These are phyloP conservation scores for Myotis vivesi DNA, from an alignment of 2,797 vertebrate species.

Conservation along the genomic window DNA sequence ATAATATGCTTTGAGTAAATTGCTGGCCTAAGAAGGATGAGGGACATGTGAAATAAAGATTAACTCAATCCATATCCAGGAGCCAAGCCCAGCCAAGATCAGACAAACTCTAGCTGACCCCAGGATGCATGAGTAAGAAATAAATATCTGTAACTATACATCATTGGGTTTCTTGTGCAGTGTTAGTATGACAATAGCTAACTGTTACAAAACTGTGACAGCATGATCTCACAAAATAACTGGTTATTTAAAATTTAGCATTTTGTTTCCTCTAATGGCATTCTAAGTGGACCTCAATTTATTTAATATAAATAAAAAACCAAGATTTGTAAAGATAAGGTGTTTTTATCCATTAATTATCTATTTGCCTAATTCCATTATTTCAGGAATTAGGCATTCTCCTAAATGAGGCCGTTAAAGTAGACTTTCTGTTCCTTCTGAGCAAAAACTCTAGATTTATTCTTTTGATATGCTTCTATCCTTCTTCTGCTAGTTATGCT, in stretches of 20 bases:
- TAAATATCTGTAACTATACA: neutral
- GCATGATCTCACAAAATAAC: neutral
- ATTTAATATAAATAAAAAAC: conserved; percentile 32
- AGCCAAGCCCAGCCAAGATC: neutral
- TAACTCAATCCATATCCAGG: neutral
- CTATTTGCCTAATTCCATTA: conserved; percentile 7
- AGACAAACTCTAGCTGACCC: neutral
- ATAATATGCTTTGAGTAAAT: neutral
- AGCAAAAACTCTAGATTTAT: neutral
- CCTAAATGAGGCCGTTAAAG: neutral
- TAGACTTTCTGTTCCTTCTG: conserved; percentile 23
- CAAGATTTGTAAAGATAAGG: conserved; percentile 29
- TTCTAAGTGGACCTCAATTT: neutral
- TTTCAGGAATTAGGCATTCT: neutral
- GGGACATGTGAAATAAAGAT: neutral
- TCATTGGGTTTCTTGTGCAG: neutral
- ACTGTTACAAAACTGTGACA: neutral
- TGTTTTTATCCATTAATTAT: neutral
- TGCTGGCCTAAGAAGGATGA: neutral
- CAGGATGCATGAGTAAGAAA: neutral
- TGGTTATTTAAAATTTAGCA: neutral
- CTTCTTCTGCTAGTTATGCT: neutral
- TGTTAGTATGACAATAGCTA: conserved; percentile 23
- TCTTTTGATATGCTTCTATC: conserved; percentile 3
- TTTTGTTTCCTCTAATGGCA: neutral